Evolutionary conservation across 2,888 invertebrate species (phyloP).

Genomic region (Steromphala cineraria): DNA sequence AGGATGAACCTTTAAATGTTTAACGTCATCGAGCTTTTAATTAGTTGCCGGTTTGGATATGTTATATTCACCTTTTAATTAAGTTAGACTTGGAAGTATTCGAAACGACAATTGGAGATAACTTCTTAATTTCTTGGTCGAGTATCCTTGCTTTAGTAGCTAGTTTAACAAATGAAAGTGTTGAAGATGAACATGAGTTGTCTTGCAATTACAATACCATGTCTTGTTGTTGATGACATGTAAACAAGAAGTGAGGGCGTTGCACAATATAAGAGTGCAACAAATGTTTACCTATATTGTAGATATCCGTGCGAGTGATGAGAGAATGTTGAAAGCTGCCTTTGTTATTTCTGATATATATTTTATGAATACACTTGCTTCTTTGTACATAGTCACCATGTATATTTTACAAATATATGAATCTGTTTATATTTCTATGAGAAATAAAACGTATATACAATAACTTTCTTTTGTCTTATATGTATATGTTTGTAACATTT

Average conservation of each 20-base stretch:
- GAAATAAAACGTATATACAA: neutral
- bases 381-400: neutral
- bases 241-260: neutral
- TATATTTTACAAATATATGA: neutral
- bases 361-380: constrained; percentile 7
- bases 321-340: neutral
- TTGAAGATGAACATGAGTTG: neutral
- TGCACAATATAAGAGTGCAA: neutral
- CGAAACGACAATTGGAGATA: too few relatives aligned
- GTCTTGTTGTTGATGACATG: neutral
- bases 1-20: too few relatives aligned
- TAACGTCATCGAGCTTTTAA: too few relatives aligned
- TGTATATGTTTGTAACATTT: too few relatives aligned
- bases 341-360: neutral
- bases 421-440: constrained; percentile 4
- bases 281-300: neutral
- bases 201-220: neutral
- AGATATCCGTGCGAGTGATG: neutral
- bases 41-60: too few relatives aligned
- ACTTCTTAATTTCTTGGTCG: too few relatives aligned
- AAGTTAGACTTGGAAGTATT: too few relatives aligned
- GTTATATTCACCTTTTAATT: too few relatives aligned
- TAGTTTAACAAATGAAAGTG: neutral
- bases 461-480: too few relatives aligned
- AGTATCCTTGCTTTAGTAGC: neutral